Evolutionary conservation across 1,140 invertebrate species (phyloP).

Genomic region (Lutraria rhynchaena): DNA sequence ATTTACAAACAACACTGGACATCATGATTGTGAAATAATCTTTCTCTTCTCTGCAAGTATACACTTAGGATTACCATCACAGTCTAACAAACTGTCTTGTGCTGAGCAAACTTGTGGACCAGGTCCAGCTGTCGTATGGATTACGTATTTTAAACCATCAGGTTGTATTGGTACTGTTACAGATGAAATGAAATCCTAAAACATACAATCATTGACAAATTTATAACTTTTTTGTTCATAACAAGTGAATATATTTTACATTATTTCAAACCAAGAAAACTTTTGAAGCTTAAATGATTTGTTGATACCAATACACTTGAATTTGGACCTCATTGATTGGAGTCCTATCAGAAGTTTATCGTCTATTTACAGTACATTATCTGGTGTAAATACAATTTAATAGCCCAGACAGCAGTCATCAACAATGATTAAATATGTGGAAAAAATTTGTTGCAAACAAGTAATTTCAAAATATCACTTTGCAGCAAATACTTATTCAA

Average conservation of each 20-base stretch:
- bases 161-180: slow-evolving; percentile 81
- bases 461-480: no score
- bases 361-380: not conserved
- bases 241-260: slow-evolving; percentile 85
- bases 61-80: slow-evolving; percentile 1
- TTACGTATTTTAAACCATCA: slow-evolving; percentile 91
- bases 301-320: not conserved
- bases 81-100: not conserved
- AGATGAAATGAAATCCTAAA: slow-evolving; percentile 81
- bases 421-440: no score
- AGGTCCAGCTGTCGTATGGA: slow-evolving; percentile 87
- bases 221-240: slow-evolving; percentile 27
- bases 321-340: not conserved
- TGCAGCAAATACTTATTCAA: no score
- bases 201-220: slow-evolving; percentile 52
- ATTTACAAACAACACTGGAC: no score
- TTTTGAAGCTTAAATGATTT: not conserved
- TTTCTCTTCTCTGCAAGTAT: not conserved
- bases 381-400: no score
- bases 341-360: not conserved
- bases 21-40: slow-evolving; percentile 1
- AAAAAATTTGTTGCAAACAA: no score
- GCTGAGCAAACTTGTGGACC: slow-evolving; percentile 24
- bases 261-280: slow-evolving; percentile 77
- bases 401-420: no score